These are phyloP conservation scores for Conopomorpha cramerella DNA, from an alignment of 1,140 invertebrate species.

Conservation along the genomic window DNA sequence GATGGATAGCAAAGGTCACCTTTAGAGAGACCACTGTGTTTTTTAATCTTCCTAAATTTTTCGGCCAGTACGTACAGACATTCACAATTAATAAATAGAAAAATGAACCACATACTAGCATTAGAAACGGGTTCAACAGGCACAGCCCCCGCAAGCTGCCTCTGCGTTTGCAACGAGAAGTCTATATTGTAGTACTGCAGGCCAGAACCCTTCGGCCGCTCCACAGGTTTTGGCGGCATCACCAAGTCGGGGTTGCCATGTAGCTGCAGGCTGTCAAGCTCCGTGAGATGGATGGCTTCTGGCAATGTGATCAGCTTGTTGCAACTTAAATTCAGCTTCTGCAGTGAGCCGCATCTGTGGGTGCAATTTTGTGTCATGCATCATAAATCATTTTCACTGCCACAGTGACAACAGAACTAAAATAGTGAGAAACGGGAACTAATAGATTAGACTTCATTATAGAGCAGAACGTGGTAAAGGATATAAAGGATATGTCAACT, in stretches of 20 bases:
- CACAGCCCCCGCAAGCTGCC: slow-evolving; percentile 89
- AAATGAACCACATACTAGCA: slow-evolving; percentile 57
- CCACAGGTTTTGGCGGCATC: slow-evolving; percentile 95
- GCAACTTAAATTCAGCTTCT: slow-evolving; percentile 90
- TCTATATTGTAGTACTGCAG: slow-evolving; percentile 98
- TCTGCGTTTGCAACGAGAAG: slow-evolving; percentile 94
- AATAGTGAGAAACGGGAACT: too few species aligned
- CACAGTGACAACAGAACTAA: too few species aligned
- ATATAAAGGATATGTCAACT: too few species aligned
- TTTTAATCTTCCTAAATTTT: too few species aligned
- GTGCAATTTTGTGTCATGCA: background rate
- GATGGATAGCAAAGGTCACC: too few species aligned
- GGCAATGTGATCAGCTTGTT: slow-evolving; percentile 96
- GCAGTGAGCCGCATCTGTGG: slow-evolving; percentile 91
- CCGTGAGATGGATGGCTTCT: slow-evolving; percentile 95
- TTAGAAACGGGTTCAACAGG: slow-evolving; percentile 73
- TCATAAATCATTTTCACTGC: too few species aligned
- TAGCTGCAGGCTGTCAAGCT: slow-evolving; percentile 87
- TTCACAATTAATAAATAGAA: too few species aligned
- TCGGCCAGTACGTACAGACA: too few species aligned
- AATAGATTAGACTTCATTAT: too few species aligned
- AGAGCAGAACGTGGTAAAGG: too few species aligned
- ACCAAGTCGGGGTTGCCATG: slow-evolving; percentile 94
- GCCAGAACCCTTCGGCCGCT: slow-evolving; percentile 78
- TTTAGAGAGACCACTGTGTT: too few species aligned